Evolutionary conservation across 2,113 vertebrate species (phyloP), one percentile per base, ranked within the genome.

Genomic region (Psammodynastes pulverulentus): DNA sequence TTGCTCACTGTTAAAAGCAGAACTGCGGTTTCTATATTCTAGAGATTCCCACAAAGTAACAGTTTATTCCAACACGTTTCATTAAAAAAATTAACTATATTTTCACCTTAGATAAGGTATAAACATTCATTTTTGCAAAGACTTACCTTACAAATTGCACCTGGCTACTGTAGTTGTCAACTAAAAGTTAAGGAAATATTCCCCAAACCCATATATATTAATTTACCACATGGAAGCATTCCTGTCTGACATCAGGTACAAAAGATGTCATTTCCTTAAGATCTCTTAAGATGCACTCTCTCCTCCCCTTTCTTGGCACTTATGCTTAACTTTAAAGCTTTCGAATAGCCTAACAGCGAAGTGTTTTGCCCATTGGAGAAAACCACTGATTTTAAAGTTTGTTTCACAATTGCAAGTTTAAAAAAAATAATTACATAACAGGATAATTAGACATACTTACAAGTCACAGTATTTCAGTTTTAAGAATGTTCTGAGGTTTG

Each of bases 371-470:
- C 72, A 51, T 9, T 85, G 46, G 39, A 48, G 19, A 39, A 89
- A 84, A 46, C 43, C 86, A 26, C 13, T 29, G 21, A 43, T 9
- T 51, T 87, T 4, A 93, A 88, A 84, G 94, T 3, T 52, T 39
- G 97, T 98, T 98, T 97, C 97, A 97, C 93, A 23, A 43, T 96
- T 94, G 89, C 91, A 54, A 91, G 92, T 91, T 92, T 93, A 95
- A 96, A 97, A 97, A 97, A 97, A 45, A 4, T 29, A 45, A 4
- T 29, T 95, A 52, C 92, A n/a, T 9, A 94, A 46, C 9, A 62
- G 91, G 91, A 90, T 67, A 90, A 92, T 86, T 92, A 26, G 84
- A 96, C 43, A 95, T 67, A 95, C 94, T 94, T 88, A 93, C 94
- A 67, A 67, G 13, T 86, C 43, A 89, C 87, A 90, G 3, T 51